phyloP scores from a whole-genome alignment of 2,888 invertebrate genomes.

The Cerastis leucographa region DNA sequence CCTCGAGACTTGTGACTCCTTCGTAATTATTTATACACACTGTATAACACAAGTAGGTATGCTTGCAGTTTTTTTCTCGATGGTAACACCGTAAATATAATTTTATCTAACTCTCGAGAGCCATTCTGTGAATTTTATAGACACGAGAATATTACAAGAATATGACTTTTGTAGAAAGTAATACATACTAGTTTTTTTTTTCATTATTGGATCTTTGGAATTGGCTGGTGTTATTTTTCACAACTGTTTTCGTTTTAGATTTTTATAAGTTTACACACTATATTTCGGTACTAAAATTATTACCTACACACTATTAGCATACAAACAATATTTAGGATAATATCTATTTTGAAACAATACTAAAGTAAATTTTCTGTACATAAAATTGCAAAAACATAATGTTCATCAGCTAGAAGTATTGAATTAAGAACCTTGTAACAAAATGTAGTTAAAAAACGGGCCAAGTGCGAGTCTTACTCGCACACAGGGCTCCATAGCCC shows the following conservation, averaged over 20 bases:
- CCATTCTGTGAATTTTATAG: conserved; percentile 39
- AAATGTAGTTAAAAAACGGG: too few species aligned
- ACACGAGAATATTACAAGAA: conserved; percentile 11
- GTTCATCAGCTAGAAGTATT: neutral
- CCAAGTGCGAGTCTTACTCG: too few species aligned
- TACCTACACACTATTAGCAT: neutral
- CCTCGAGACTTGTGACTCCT: conserved; percentile 56
- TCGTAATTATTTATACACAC: conserved; percentile 47
- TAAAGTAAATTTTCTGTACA: neutral
- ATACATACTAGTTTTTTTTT: neutral
- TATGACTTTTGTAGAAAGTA: neutral
- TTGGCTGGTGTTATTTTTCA: neutral
- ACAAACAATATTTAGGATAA: neutral
- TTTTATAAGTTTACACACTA: neutral
- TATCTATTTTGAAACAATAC: neutral
- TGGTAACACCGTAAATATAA: conserved; percentile 40
- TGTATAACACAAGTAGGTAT: conserved; percentile 14
- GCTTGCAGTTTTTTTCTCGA: conserved; percentile 32
- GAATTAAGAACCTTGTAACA: too few species aligned
- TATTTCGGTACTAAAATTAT: neutral
- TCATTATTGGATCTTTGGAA: conserved; percentile 2
- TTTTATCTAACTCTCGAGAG: conserved; percentile 48
- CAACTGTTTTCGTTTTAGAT: neutral
- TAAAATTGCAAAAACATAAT: neutral
- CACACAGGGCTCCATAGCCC: too few species aligned